phyloP scores from a whole-genome alignment of 2,797 vertebrate species.

The Molossus molossus region DNA sequence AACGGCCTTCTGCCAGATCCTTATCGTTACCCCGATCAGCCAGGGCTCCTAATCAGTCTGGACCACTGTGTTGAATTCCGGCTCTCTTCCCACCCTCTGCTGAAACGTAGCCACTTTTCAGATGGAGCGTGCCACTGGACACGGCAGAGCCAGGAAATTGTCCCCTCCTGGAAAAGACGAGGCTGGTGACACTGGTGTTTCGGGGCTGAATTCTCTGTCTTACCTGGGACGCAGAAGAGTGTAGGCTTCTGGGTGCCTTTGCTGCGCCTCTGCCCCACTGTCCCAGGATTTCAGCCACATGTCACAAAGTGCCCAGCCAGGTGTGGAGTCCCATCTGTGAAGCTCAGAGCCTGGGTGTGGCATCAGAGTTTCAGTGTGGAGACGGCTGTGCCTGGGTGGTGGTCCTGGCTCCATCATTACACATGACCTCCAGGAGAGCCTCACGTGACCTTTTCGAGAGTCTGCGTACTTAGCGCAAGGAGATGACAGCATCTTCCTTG shows the following conservation, averaged over 20 bases:
- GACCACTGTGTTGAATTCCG: neutral
- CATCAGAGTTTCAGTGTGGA: conserved; percentile 19
- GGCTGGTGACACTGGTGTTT: neutral
- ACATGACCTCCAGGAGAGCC: neutral
- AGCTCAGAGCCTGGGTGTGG: neutral
- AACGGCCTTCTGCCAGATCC: conserved; percentile 39
- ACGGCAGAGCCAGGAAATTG: conserved; percentile 57
- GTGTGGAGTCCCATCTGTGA: neutral
- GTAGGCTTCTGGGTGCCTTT: neutral
- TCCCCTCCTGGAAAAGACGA: neutral
- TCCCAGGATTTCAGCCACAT: neutral
- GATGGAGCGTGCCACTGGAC: conserved; percentile 51
- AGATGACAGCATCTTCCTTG: neutral
- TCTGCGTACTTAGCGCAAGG: neutral
- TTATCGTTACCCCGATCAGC: conserved; percentile 32
- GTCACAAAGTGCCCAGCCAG: neutral
- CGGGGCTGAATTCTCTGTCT: neutral
- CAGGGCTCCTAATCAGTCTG: conserved; percentile 3
- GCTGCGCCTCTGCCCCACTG: neutral
- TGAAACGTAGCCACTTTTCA: conserved; percentile 57
- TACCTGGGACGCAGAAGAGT: neutral
- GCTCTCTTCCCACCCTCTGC: conserved; percentile 12
- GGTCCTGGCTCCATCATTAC: neutral
- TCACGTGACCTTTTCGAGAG: neutral
- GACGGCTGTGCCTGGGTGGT: neutral